A percentile compares a stretch with the other conserved stretches of the same genome.
Evolutionary conservation across 2,888 invertebrate species (phyloP).

Genomic region (Nephrotoma appendiculata): DNA sequence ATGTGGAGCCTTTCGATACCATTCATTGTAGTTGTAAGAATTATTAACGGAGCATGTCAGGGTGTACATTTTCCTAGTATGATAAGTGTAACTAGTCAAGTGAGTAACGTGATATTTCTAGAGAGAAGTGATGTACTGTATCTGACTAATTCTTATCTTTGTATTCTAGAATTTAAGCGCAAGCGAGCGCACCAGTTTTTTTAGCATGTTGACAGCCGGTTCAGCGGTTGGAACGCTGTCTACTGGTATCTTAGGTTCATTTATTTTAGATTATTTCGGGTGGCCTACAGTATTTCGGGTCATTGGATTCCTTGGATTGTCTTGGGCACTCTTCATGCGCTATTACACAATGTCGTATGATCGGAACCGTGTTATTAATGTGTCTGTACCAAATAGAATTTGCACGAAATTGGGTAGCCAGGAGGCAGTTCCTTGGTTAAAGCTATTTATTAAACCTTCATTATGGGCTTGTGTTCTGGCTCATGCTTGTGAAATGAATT

Average conservation of each 20-base stretch:
- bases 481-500: conserved; percentile 57
- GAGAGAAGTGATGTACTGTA: not conserved
- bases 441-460: conserved; percentile 40
- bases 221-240: conserved; percentile 45
- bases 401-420: conserved; percentile 25
- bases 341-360: conserved; percentile 35
- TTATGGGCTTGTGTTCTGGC: conserved; percentile 58
- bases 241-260: conserved; percentile 50
- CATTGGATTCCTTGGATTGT: conserved; percentile 41
- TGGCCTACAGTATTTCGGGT: conserved; percentile 51
- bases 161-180: conserved; percentile 38
- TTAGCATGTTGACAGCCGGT: conserved; percentile 49
- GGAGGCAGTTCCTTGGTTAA: conserved; percentile 42
- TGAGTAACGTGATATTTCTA: conserved; percentile 10
- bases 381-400: conserved; percentile 27
- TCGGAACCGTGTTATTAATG: conserved; percentile 29
- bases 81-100: conserved; percentile 48
- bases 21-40: conserved; percentile 42
- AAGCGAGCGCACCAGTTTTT: conserved; percentile 48
- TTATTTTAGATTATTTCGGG: conserved; percentile 45
- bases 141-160: not conserved
- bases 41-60: conserved; percentile 49
- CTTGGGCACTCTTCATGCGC: conserved; percentile 41
- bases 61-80: conserved; percentile 54
- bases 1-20: conserved; percentile 33